A percentile compares a stretch with the other conserved stretches of the same genome.
These are phyloP conservation scores for Pharmacophagus antenor DNA, from an alignment of 2,888 invertebrate species.

Conservation along the genomic window DNA sequence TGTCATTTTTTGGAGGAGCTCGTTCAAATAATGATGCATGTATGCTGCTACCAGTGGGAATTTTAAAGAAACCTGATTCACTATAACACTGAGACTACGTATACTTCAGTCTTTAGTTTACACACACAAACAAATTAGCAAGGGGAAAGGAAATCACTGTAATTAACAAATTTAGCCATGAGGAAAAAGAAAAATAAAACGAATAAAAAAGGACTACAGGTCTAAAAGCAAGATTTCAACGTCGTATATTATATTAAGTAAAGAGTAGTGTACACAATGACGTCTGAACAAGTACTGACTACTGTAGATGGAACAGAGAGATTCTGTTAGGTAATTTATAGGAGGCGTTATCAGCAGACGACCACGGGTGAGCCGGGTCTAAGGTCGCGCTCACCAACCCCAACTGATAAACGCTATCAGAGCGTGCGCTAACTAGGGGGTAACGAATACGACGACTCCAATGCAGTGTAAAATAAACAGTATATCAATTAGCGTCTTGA, in stretches of 20 bases:
- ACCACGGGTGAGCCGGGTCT: constrained; percentile 49
- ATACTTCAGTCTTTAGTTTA: constrained; percentile 32
- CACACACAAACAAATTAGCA: constrained; percentile 51
- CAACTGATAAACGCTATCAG: constrained; percentile 60
- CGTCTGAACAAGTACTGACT: constrained; percentile 44
- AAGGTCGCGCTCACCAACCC: constrained; percentile 60
- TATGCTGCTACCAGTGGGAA: constrained; percentile 60
- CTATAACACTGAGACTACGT: constrained; percentile 27
- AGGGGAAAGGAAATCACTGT: constrained; percentile 70
- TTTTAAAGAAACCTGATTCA: constrained; percentile 46
- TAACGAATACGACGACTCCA: constrained; percentile 55
- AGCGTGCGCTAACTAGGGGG: constrained; percentile 70
- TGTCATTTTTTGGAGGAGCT: constrained; percentile 74
- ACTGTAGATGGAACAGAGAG: constrained; percentile 37
- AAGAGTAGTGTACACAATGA: constrained; percentile 41
- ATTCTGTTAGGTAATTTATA: constrained; percentile 63
- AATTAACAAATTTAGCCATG: constrained; percentile 72
- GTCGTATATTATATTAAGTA: neutral
- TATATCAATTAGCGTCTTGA: neutral
- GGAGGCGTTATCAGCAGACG: constrained; percentile 55
- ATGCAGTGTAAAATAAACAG: constrained; percentile 35
- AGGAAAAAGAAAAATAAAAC: constrained; percentile 46
- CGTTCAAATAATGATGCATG: constrained; percentile 69
- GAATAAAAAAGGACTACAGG: neutral
- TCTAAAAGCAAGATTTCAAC: neutral